Conservation (phyloP, 2,888 invertebrate genomes). For the Timema cristinae region DNA sequence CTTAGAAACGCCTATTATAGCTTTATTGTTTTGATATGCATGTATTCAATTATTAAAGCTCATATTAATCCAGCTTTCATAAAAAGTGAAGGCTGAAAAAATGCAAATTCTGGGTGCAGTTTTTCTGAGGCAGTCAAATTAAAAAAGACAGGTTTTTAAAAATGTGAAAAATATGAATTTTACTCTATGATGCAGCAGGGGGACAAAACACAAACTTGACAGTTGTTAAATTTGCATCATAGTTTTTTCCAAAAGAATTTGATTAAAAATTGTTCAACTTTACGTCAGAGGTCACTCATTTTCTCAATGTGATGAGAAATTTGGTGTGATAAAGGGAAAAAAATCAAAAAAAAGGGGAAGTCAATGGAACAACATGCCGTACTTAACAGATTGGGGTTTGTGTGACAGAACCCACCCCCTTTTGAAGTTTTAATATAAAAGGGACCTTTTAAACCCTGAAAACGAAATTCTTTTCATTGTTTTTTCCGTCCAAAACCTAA, state of each 20-base stretch:
- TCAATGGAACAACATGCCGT: background rate
- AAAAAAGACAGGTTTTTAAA: background rate
- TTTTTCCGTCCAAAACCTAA: background rate
- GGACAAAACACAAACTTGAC: slow-evolving; percentile 4
- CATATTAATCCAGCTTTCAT: background rate
- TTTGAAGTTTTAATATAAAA: too few species aligned
- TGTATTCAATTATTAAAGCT: background rate
- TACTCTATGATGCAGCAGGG: slow-evolving; percentile 6
- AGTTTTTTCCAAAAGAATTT: slow-evolving; percentile 7
- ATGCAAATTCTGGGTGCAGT: background rate
- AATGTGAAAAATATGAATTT: slow-evolving; percentile 6
- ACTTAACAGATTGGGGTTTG: slow-evolving; percentile 1
- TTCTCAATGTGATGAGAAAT: slow-evolving; percentile 3
- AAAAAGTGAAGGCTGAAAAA: background rate
- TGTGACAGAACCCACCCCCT: background rate
- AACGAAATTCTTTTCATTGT: background rate
- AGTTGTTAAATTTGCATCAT: slow-evolving; percentile 8
- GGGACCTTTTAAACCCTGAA: too few species aligned
- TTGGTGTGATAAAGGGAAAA: background rate
- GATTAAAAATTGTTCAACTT: slow-evolving; percentile 8
- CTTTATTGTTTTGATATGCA: slow-evolving; percentile 11
- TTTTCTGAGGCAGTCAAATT: background rate
- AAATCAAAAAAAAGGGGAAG: too few species aligned
- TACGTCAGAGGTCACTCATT: slow-evolving; percentile 7
- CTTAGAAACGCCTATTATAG: slow-evolving; percentile 10